Evolutionary conservation across 2,888 invertebrate genomes (phyloP), one percentile per base, ranked within the genome.

Genomic region (Shargacucullia verbasci): DNA sequence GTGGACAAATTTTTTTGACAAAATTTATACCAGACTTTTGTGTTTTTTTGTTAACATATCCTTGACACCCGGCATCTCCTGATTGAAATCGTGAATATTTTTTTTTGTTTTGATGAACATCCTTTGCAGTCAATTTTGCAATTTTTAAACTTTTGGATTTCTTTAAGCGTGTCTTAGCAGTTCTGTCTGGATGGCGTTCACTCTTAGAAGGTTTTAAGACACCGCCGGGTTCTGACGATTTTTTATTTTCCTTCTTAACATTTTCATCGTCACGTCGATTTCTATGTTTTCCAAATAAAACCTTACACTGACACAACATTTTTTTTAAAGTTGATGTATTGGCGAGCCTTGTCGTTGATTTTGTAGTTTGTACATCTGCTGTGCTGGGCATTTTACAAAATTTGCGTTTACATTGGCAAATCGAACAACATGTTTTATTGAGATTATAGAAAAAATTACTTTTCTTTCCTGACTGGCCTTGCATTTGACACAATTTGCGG

Each of bases 181-280:
- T 9, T 50, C 56, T 65, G 27, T 50, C 53, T 25, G 59, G 57
- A 46, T 35, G 50, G 27, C 62, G 54, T n/a, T 61, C 70, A 64
- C 63, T 76, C 66, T 68, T 71, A 8, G 61, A 64, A 33, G 45
- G 25, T 41, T 77, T 79, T 34, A 76, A 63, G 44, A 33, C 20
- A 12, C 56, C 64, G 31, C n/a, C 60, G 33, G 0, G 20, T 40
- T 31, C 11, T 0, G 13, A 9, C 31, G 5, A 13, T 4, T 44
- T 35, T 0, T 4, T 0, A 0, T 13, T n/a, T 40, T 35, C 25
- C 3, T 12, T 10, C 10, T 49, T 14, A 14, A 29, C 29, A 29
- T 29, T 29, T 29, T 33, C 13, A 12, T 12, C 20, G 35, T 27
- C n/a, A 14, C 35, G 10, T n/a, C n/a, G 8, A 8, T 5, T 35